A percentile compares a stretch with the other conserved stretches of the same genome.
These are phyloP conservation scores for Rattus rattus DNA, from an alignment of 2,113 vertebrate genomes.

Conservation along the genomic window DNA sequence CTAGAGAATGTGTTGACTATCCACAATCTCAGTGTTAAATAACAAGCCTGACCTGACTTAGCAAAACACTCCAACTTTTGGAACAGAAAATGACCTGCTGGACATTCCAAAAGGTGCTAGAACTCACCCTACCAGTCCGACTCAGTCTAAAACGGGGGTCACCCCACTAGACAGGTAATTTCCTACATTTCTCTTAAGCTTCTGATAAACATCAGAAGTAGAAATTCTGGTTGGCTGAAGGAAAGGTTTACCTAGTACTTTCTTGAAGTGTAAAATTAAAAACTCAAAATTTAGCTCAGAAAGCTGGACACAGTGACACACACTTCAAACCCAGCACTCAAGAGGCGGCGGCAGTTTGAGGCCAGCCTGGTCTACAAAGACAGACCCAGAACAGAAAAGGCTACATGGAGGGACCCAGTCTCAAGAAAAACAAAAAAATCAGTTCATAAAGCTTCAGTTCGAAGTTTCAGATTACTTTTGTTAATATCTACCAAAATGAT, in stretches of 20 bases:
- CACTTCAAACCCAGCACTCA: background rate
- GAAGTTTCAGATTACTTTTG: background rate
- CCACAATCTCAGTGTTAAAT: slow-evolving; percentile 77
- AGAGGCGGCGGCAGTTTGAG: background rate
- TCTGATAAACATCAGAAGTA: slow-evolving; percentile 33
- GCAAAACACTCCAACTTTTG: slow-evolving; percentile 77
- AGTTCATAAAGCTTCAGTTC: slow-evolving; percentile 38
- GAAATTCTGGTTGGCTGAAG: slow-evolving; percentile 26
- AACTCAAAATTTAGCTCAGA: slow-evolving; percentile 51
- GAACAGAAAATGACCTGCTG: slow-evolving; percentile 77
- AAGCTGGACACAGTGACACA: background rate
- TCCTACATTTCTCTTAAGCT: background rate
- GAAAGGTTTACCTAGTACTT: slow-evolving; percentile 16
- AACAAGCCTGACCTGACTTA: slow-evolving; percentile 79
- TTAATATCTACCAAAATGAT: background rate
- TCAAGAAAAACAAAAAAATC: background rate
- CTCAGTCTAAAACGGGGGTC: slow-evolving; percentile 38
- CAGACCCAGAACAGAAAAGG: background rate
- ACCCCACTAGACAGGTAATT: slow-evolving; percentile 39
- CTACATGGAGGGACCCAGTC: background rate
- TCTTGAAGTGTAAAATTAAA: slow-evolving; percentile 42
- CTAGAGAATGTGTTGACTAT: slow-evolving; percentile 80
- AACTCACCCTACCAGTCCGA: slow-evolving; percentile 69
- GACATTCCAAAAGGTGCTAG: slow-evolving; percentile 76
- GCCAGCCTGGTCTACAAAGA: background rate